Evolutionary conservation across 1,140 invertebrate species (phyloP).

Genomic region (Hermetia illucens): DNA sequence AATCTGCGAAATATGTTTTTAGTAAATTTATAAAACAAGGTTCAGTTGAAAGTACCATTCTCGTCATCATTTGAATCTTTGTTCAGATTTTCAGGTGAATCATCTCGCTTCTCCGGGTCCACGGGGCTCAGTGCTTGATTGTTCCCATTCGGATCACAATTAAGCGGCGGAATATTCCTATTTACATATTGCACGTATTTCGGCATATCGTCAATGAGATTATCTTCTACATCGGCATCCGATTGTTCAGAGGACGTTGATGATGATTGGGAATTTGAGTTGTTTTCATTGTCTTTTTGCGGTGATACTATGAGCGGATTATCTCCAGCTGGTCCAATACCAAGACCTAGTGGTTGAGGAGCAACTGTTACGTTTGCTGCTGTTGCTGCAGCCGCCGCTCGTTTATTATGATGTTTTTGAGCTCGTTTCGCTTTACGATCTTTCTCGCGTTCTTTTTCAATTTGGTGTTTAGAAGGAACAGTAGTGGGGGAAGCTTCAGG

Average conservation of each 20-base stretch:
- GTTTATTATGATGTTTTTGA: conserved; percentile 25
- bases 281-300: conserved; percentile 1
- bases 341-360: not conserved
- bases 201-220: conserved; percentile 43
- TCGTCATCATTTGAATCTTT: conserved; percentile 34
- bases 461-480: conserved; percentile 47
- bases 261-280: not conserved
- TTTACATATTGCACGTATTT: conserved; percentile 5
- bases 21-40: not conserved
- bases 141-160: conserved; percentile 22
- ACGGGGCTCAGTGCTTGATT: conserved; percentile 8
- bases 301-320: conserved; percentile 4
- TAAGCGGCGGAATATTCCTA: conserved; percentile 3
- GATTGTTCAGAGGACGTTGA: conserved; percentile 43
- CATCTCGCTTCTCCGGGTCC: conserved; percentile 34
- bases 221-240: conserved; percentile 70
- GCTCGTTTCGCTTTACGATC: conserved; percentile 36
- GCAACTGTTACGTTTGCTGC: conserved; percentile 8
- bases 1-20: conserved; percentile 13
- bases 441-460: conserved; percentile 49
- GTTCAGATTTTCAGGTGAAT: conserved; percentile 36
- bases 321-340: conserved; percentile 3
- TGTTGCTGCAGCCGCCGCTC: conserved; percentile 20
- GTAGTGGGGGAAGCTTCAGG: conserved; percentile 18
- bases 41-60: conserved; percentile 16